Evolutionary conservation across 1,140 invertebrate species (phyloP).

Genomic region (Trachymyrmex cornetzi): DNA sequence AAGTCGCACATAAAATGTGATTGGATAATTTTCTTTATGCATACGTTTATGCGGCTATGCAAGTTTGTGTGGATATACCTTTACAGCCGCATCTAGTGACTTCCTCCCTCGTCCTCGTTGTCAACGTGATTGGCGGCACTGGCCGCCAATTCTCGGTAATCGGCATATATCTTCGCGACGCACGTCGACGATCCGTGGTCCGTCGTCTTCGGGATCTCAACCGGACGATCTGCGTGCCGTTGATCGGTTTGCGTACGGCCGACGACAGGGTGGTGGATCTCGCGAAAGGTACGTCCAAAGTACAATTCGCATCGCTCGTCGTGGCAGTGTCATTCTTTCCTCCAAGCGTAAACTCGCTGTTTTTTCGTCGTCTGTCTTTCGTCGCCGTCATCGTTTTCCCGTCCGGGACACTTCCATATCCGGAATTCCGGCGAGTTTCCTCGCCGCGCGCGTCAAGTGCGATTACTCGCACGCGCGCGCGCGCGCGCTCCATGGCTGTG

Average conservation of each 20-base stretch:
- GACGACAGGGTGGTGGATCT: conserved; percentile 65
- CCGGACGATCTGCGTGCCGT: conserved; percentile 75
- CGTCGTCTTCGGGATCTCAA: conserved; percentile 59
- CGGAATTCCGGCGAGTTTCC: no score
- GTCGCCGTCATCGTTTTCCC: neutral
- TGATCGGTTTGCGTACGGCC: conserved; percentile 74
- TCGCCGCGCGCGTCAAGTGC: neutral
- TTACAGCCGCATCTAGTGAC: neutral
- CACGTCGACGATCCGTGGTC: conserved; percentile 66
- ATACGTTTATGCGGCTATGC: no score
- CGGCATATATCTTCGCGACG: conserved; percentile 59
- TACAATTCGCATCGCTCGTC: no score
- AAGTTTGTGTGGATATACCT: no score
- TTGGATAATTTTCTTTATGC: no score
- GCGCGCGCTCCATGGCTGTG: neutral
- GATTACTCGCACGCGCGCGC: neutral
- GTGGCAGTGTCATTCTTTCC: no score
- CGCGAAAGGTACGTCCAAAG: conserved; percentile 39
- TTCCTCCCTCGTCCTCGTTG: neutral
- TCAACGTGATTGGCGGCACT: conserved; percentile 35
- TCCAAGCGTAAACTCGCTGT: no score
- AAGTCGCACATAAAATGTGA: no score
- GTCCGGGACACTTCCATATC: no score
- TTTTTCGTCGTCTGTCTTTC: no score
- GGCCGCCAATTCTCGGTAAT: conserved; percentile 31